These are phyloP conservation scores for Hartigia nigra DNA, from an alignment of 2,888 invertebrate genomes.

Conservation along the genomic window DNA sequence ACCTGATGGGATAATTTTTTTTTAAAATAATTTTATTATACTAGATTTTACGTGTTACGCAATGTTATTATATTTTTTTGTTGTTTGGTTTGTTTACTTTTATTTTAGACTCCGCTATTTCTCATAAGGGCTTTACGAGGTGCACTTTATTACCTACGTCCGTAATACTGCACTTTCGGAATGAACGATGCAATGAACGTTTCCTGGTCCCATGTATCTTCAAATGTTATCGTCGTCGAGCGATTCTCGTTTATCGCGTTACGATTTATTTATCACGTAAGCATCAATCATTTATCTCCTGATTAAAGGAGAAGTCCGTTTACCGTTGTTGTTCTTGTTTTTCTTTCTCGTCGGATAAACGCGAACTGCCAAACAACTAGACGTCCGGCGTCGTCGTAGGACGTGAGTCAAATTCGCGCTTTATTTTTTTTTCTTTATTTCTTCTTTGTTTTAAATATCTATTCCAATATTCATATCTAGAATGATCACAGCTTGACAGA, in stretches of 20 bases:
- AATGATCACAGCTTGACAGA: constrained; percentile 63
- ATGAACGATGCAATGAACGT: constrained; percentile 21
- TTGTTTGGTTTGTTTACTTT: neutral
- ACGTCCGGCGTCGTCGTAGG: neutral
- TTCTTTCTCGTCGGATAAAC: neutral
- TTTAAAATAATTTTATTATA: neutral
- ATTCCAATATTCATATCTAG: constrained; percentile 47
- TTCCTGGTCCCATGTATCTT: constrained; percentile 53
- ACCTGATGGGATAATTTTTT: neutral
- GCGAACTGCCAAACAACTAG: neutral
- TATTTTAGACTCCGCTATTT: neutral
- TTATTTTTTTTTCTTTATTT: neutral
- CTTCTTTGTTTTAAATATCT: neutral
- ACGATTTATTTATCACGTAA: no score
- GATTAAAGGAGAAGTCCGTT: neutral
- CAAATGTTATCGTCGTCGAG: constrained; percentile 34
- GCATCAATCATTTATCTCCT: no score
- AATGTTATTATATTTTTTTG: no score
- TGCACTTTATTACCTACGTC: neutral
- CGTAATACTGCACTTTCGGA: neutral
- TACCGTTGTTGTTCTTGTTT: neutral
- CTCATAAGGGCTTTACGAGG: neutral
- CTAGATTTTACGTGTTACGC: neutral
- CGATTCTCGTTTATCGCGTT: neutral
- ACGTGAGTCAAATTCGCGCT: neutral